Base-by-base conservation (phyloP, 92 coral and sea anemone genomes). In the Epizoanthus illoricatus region DNA sequence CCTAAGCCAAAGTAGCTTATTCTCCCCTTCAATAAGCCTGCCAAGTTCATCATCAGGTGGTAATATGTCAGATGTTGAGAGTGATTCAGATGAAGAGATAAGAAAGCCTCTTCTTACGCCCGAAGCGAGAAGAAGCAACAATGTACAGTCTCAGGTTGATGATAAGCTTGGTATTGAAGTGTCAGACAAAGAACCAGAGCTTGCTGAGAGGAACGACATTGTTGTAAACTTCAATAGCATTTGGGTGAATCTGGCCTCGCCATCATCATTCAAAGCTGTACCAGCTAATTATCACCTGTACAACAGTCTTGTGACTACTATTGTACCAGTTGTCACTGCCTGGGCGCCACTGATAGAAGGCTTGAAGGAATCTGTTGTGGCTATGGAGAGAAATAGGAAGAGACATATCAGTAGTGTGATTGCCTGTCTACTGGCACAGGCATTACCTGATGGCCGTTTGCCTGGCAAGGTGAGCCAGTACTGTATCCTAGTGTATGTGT, bases 161-260 rank as follows among this genome's bases (percentile, higher is more conserved):
- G 74, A 75, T 45, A 67, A 55, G 20, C 2, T 40, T 54, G 80
- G 69, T 36, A 60, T 47, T 39, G 75, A 65, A 54, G 84, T 81
- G 23, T n/a, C 60, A 47, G 24, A 36, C 59, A 84, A 89, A 75
- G 94, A 94, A 15, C 85, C 87, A 8, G 95, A 94, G 74, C 84
- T 90, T 23, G 93, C 91, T n/a, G 93, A 94, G 28, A 89, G 96
- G 49, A 89, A 86, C 7, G 97, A 97, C 79, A 87, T 89, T 17
- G 80, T 91, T 5, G 80, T 92, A 63, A 86, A 80, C 54, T 84
- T 97, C 21, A 83, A 91, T 36, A 94, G 93, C 64, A 92, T 97
- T 56, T 97, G 99, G 99, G 90, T 97, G 81, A 97, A 97, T 82
- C 76, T 94, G 18, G 92, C 99, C 8, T 94, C 98, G 3, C 99